phyloP scores from a whole-genome alignment of 2,888 invertebrate species.

The Thecophora atra region DNA sequence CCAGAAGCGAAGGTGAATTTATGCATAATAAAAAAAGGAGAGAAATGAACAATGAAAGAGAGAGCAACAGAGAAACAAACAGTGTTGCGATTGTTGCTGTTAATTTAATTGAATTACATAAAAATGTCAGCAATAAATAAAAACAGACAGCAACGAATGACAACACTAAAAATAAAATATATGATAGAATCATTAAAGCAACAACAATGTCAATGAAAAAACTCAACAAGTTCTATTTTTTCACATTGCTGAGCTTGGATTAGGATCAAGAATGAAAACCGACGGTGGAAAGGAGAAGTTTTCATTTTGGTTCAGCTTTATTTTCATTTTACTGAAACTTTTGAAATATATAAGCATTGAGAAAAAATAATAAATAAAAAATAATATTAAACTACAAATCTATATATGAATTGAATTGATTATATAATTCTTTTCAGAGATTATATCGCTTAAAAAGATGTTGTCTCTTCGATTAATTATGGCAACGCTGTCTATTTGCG shows the following conservation, averaged over 20 bases:
- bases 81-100: neutral
- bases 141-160: neutral
- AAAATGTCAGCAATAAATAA: conserved; percentile 1
- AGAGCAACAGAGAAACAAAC: neutral
- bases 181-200: neutral
- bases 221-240: no score
- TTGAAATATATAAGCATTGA: no score
- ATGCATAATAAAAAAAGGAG: conserved; percentile 10
- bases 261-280: no score
- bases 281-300: no score
- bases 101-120: conserved; percentile 15
- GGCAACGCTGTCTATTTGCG: conserved; percentile 52
- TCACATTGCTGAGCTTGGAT: no score
- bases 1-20: conserved; percentile 22
- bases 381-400: no score
- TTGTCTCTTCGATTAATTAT: conserved; percentile 47
- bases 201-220: conserved; percentile 40
- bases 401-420: no score
- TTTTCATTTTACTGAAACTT: no score
- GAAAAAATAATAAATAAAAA: no score
- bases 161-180: neutral
- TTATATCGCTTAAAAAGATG: conserved; percentile 46
- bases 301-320: no score
- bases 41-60: no score
- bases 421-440: neutral